Base-by-base conservation (phyloP, 1,140 invertebrate genomes). In the Pogonognathellus flavescens region DNA sequence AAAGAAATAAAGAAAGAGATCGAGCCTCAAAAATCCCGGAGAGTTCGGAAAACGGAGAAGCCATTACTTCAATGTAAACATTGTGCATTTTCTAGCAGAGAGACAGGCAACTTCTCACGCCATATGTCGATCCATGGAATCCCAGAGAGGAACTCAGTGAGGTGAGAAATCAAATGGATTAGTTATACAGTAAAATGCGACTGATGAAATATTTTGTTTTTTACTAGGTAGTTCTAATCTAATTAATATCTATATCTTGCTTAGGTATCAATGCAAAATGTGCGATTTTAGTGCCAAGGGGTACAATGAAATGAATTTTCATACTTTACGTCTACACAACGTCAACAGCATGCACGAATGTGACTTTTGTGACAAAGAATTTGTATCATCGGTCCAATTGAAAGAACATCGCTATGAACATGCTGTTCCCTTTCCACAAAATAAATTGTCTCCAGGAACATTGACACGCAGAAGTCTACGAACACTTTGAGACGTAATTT, bases 321-420 rank as follows among this genome's bases (percentile, higher is more conserved):
- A 66, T 20, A 31, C 22, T 13, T 66, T 66, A 13, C 18, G 62
- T 10, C 8, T 25, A 0, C 62, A 66, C 14, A 14, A 9, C 6
- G 1, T 31, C 4, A 9, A 3, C 14, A 25, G 20, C 18, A 20
- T 25, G 20, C 62, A 66, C 62, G 20, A 31, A 25, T 66, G 62
- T 13, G 62, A 66, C 14, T 25, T 66, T 66, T 66, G 62, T 66
- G n/a, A n/a, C n/a, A n/a, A n/a, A n/a, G n/a, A n/a, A n/a, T 25
- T 0, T 5, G 11, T 1, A 4, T 10, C 62, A 22, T 66, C 62
- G 22, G 62, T 66, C 2, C 14, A 0, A 11, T 31, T 66, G 25
- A 66, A 66, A 31, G 20, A 66, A 4, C 62, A 66, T 66, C 62
- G 62, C 10, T 66, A 66, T 25, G 6, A 6, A 4, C 62, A 66